phyloP scores from a whole-genome alignment of 2,797 vertebrate genomes.

The Channallabes apus region DNA sequence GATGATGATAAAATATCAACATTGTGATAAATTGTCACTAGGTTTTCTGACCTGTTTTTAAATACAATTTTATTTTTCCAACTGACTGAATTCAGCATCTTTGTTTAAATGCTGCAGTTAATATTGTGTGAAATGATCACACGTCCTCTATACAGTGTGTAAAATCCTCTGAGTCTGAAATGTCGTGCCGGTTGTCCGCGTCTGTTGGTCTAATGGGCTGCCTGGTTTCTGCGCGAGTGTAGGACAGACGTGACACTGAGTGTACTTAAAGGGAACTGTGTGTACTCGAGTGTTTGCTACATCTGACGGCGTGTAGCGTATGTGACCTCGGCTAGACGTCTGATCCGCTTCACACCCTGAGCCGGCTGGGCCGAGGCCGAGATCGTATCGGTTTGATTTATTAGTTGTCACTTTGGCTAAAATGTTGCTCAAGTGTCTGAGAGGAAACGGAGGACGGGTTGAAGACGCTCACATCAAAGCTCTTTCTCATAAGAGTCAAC shows the following conservation, averaged over 20 bases:
- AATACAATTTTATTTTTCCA: neutral
- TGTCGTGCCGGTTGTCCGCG: neutral
- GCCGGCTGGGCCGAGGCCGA: neutral
- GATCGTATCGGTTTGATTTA: conserved; percentile 36
- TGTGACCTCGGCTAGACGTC: conserved; percentile 10
- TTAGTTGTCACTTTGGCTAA: conserved; percentile 14
- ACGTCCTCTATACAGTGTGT: too few relatives aligned
- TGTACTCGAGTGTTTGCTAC: neutral
- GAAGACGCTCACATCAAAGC: neutral
- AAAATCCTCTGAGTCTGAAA: too few relatives aligned
- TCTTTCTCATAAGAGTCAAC: neutral
- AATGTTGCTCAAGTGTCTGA: neutral
- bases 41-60: neutral
- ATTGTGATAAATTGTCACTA: neutral
- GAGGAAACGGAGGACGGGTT: neutral
- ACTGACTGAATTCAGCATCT: neutral
- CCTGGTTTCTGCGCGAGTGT: neutral
- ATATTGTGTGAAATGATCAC: neutral
- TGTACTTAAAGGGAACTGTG: neutral
- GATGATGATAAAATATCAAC: neutral
- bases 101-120: neutral
- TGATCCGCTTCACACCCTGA: neutral
- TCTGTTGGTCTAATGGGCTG: neutral
- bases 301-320: neutral
- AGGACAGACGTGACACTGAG: neutral